Conservation (phyloP, 2,113 vertebrate genomes). For the Podiceps cristatus region DNA sequence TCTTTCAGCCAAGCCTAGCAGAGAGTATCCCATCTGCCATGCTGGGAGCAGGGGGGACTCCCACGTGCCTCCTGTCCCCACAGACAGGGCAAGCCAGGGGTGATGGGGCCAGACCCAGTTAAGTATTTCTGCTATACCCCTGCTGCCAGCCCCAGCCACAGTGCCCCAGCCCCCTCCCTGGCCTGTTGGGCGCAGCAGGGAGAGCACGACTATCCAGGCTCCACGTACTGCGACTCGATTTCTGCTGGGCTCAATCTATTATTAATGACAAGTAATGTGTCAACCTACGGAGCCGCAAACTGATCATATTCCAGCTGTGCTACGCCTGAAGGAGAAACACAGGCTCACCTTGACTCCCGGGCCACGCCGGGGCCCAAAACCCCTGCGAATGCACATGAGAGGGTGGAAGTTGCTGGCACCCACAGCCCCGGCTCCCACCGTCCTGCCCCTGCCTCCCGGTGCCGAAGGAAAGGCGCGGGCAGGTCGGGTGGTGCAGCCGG, state of each 20-base stretch:
- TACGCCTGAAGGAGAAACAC: background rate
- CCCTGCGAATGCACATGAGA: accelerated
- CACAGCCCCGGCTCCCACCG: accelerated
- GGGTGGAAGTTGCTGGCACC: accelerated
- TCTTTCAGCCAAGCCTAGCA: background rate
- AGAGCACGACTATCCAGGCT: background rate
- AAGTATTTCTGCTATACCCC: background rate
- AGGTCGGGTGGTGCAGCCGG: background rate
- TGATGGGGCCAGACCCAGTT: no score
- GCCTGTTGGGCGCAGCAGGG: background rate
- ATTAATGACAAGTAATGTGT: constrained; percentile 1
- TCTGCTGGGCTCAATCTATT: background rate
- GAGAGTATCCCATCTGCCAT: background rate
- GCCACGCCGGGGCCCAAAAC: accelerated
- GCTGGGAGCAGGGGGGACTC: background rate
- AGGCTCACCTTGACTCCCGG: background rate
- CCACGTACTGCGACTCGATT: background rate
- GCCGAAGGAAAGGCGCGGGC: no score
- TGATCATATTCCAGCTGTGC: background rate
- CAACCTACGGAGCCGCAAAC: background rate
- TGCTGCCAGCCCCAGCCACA: background rate
- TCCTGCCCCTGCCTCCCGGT: background rate
- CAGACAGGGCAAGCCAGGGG: accelerated
- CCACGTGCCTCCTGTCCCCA: background rate
- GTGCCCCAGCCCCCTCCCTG: background rate